phyloP scores from a whole-genome alignment of 2,113 vertebrate species.

The Pogona vitticeps region DNA sequence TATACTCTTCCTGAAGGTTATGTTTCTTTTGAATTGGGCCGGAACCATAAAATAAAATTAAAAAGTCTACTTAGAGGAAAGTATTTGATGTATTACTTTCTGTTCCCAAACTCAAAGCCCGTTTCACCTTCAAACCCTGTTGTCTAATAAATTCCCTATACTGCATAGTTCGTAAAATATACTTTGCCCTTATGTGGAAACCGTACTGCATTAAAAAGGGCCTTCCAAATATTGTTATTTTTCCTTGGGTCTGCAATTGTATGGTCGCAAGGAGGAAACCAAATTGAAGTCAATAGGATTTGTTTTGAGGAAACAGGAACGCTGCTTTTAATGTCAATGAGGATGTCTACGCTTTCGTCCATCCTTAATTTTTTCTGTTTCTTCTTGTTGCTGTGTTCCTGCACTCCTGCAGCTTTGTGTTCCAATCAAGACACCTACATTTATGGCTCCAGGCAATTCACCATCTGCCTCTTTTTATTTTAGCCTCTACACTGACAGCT shows the following conservation, averaged over 20 bases:
- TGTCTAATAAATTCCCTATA: conserved; percentile 48
- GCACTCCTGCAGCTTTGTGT: conserved; percentile 19
- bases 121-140: conserved; percentile 16
- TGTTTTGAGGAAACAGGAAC: not conserved
- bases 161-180: not conserved
- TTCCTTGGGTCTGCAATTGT: not conserved
- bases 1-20: not conserved
- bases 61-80: conserved; percentile 40
- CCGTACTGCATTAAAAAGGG: conserved; percentile 26
- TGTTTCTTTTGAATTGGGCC: not conserved
- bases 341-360: conserved; percentile 32
- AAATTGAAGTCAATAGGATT: no score
- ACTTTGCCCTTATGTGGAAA: conserved; percentile 18
- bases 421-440: conserved; percentile 9
- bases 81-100: not conserved
- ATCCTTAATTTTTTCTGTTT: not conserved
- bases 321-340: not conserved
- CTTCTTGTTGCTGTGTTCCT: conserved; percentile 16
- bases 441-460: conserved; percentile 3
- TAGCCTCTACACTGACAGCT: not conserved
- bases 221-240: conserved; percentile 7
- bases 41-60: conserved; percentile 15
- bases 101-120: conserved; percentile 29
- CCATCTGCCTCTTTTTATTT: not conserved
- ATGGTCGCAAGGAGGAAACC: no score